Evolutionary conservation across 1,140 invertebrate genomes (phyloP).

Genomic region (Mya arenaria): DNA sequence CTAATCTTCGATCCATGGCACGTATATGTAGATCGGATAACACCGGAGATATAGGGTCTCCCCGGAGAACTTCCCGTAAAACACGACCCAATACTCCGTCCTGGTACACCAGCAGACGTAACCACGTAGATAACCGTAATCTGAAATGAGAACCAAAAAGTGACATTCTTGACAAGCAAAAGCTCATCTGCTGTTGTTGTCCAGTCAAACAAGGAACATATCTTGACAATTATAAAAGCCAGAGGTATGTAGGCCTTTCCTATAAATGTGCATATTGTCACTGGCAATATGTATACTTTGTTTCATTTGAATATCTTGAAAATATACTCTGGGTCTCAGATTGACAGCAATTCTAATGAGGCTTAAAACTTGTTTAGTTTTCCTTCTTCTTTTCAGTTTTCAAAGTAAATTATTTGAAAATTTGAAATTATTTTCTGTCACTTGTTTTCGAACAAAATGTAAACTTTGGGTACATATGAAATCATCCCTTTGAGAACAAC

Average conservation of each 20-base stretch:
- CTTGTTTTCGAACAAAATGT: too few relatives aligned
- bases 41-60: slow-evolving; percentile 84
- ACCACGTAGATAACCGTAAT: slow-evolving; percentile 77
- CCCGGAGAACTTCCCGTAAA: slow-evolving; percentile 82
- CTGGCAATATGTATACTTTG: not conserved
- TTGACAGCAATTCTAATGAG: too few relatives aligned
- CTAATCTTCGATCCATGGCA: slow-evolving; percentile 90
- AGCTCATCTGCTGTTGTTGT: too few relatives aligned
- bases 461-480: too few relatives aligned
- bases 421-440: too few relatives aligned
- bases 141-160: slow-evolving; percentile 57
- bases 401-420: too few relatives aligned
- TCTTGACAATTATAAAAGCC: not conserved
- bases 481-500: too few relatives aligned
- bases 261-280: not conserved
- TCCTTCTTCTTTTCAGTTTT: too few relatives aligned
- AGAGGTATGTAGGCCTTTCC: not conserved
- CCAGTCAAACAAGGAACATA: not conserved
- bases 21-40: slow-evolving; percentile 89
- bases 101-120: slow-evolving; percentile 85
- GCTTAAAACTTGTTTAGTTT: too few relatives aligned
- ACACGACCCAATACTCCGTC: slow-evolving; percentile 84
- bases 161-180: too few relatives aligned
- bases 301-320: not conserved
- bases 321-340: not conserved